These are phyloP conservation scores for Pollenia amentaria DNA, from an alignment of 2,888 invertebrate genomes.

Conservation along the genomic window DNA sequence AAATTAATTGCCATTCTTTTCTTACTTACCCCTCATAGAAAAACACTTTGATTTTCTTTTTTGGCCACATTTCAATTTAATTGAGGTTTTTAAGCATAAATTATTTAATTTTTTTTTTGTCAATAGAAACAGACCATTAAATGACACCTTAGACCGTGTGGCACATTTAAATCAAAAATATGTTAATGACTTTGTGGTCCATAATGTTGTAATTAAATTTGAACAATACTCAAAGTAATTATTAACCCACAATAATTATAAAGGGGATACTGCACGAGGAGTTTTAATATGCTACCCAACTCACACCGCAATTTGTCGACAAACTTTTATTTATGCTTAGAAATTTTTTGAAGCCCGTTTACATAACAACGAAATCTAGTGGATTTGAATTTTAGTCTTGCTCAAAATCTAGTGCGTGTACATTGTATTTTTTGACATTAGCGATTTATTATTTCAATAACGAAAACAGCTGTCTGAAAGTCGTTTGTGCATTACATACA, in stretches of 20 bases:
- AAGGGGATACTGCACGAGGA: not conserved
- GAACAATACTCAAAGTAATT: constrained; percentile 47
- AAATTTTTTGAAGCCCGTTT: no score
- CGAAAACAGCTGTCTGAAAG: no score
- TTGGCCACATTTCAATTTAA: not conserved
- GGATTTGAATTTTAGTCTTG: no score
- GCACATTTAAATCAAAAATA: constrained; percentile 16
- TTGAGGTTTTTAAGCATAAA: not conserved
- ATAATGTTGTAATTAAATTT: constrained; percentile 59
- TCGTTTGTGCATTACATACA: no score
- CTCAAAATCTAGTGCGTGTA: no score
- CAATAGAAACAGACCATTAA: not conserved
- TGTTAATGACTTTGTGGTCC: constrained; percentile 57
- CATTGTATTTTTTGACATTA: no score
- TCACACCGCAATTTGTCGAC: not conserved
- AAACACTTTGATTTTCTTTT: not conserved
- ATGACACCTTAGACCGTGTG: not conserved
- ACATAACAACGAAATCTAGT: no score
- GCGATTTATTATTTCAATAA: no score
- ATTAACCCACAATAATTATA: constrained; percentile 24
- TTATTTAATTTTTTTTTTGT: not conserved
- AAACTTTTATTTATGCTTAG: not conserved
- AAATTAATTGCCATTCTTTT: no score
- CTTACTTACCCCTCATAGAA: no score
- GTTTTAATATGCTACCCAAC: no score